Conservation (phyloP, 1,140 invertebrate genomes). For the Neodiprion lecontei region DNA sequence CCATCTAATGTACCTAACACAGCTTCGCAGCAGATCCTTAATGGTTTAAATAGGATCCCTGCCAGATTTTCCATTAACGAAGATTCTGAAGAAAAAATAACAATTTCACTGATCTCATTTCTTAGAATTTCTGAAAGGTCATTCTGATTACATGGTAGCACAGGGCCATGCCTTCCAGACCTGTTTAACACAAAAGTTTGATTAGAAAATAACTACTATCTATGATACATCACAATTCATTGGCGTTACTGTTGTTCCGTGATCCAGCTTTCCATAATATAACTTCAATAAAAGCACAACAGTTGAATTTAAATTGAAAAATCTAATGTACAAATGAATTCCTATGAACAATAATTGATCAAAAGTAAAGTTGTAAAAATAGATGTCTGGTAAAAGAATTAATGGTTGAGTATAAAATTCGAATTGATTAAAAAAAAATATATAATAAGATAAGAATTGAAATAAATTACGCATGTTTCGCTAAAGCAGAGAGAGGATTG, state of each 20-base stretch:
- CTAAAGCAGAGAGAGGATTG: background rate
- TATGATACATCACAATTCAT: slow-evolving; percentile 3
- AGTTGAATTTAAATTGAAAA: background rate
- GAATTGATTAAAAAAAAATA: background rate
- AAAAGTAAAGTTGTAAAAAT: background rate
- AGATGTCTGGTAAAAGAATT: background rate
- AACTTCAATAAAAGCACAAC: background rate
- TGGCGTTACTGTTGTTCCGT: background rate
- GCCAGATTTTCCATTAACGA: too few species aligned
- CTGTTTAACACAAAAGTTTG: background rate
- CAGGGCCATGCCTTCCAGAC: background rate
- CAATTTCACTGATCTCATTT: too few species aligned
- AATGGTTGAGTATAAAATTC: background rate
- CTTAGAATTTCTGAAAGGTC: too few species aligned
- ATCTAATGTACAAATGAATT: background rate
- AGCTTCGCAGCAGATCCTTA: too few species aligned
- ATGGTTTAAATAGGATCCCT: too few species aligned
- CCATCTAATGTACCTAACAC: too few species aligned
- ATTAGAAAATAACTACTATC: background rate
- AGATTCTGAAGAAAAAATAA: too few species aligned
- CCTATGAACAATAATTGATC: too few species aligned
- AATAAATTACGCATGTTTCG: slow-evolving; percentile 3
- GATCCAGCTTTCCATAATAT: background rate
- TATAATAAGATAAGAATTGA: background rate
- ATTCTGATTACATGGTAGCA: too few species aligned